phyloP scores from a whole-genome alignment of 1,140 invertebrate genomes.

The Sitophilus oryzae region DNA sequence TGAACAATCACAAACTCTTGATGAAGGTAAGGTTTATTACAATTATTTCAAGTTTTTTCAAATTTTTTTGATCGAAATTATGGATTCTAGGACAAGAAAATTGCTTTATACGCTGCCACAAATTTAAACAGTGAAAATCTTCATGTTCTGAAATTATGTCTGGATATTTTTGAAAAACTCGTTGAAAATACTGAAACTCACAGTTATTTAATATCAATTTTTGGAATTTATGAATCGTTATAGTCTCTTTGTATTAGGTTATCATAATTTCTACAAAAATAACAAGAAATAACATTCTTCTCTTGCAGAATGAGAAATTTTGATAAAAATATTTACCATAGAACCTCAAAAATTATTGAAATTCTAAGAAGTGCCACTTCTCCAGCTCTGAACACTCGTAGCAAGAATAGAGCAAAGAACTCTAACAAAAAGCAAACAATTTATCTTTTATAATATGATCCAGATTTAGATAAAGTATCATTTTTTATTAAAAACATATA shows the following conservation, averaged over 20 bases:
- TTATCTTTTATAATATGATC: conserved; percentile 20
- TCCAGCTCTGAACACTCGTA: too few relatives aligned
- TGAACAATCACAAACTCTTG: too few relatives aligned
- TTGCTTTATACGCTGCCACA: conserved; percentile 27
- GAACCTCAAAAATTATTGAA: conserved; percentile 17
- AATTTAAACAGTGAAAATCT: conserved; percentile 14
- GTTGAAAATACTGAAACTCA: conserved; percentile 20
- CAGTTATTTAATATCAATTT: conserved; percentile 15
- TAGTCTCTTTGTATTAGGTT: conserved; percentile 26
- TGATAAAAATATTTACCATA: conserved; percentile 15
- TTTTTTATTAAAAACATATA: background rate
- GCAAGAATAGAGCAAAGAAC: too few relatives aligned
- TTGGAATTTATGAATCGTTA: conserved; percentile 29
- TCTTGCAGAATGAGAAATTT: conserved; percentile 17
- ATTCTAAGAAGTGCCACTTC: conserved; percentile 21
- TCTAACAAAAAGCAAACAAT: too few relatives aligned
- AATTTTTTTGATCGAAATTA: too few relatives aligned
- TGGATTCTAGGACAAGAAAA: conserved; percentile 30
- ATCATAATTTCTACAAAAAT: too few relatives aligned
- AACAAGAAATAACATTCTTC: too few relatives aligned
- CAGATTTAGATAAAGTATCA: conserved; percentile 13
- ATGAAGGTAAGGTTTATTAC: too few relatives aligned
- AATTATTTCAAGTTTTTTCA: too few relatives aligned
- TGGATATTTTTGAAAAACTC: conserved; percentile 30
- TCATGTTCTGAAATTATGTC: conserved; percentile 15